Evolutionary conservation across 2,888 invertebrate genomes (phyloP), one percentile per base, ranked within the genome.

Genomic region (Nomada flava): DNA sequence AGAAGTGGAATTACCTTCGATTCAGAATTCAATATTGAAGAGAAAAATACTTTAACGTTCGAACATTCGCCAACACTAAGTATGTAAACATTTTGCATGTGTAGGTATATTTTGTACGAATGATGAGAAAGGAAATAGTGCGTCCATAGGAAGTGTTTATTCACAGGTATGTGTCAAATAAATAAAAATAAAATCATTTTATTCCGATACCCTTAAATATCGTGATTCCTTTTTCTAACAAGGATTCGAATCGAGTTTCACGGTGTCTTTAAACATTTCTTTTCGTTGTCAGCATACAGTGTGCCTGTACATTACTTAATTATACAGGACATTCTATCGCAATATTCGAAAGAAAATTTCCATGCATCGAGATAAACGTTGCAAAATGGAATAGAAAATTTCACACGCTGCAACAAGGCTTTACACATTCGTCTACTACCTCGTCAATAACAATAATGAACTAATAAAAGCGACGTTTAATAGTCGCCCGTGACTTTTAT

Each of bases 261-360:
- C 62, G 62, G 55, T 50, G 63, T 47, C 62, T 68, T 67, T 63
- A 73, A 74, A 78, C 70, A 36, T 44, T 70, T 59, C 72, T 44
- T 29, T 87, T 83, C 83, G 86, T 86, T 86, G 86, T 86, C 79
- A 75, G 63, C 81, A 64, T 79, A 80, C 72, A 69, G 70, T 76
- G 26, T 50, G 75, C 71, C n/a, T 7, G 13, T 36, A 55, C 78
- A 76, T 53, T 50, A 44, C 71, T 63, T 52, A 29, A 69, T 67
- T 62, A 29, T 29, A 52, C 29, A 69, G 55, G 11, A 55, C 20
- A 2, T 55, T 20, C 55, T 64, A 44, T 47, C 59, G 47, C 72
- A 18, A 11, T 20, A 42, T 44, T 52, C 47, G 60, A 47, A 50
- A 50, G 36, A 36, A 71, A 68, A 63, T 67, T 68, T 13, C 53